These are phyloP conservation scores for Andrena dorsata DNA, from an alignment of 2,888 invertebrate genomes.

Conservation along the genomic window DNA sequence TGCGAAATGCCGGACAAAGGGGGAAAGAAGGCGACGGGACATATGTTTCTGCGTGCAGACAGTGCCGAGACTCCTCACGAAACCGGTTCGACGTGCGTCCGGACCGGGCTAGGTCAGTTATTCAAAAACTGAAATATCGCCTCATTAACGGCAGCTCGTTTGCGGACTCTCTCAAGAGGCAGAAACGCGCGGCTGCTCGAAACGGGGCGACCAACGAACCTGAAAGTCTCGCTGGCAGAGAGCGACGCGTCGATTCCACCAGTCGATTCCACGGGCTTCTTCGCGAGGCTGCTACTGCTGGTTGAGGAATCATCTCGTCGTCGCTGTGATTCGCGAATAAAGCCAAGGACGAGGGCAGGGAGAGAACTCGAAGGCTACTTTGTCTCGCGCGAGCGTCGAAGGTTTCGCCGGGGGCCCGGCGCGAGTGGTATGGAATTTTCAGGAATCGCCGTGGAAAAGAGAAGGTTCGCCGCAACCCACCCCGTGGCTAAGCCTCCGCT, in stretches of 20 bases:
- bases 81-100: slow-evolving; percentile 78
- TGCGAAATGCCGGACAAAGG: slow-evolving; percentile 19
- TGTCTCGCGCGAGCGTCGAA: slow-evolving; percentile 19
- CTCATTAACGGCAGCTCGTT: slow-evolving; percentile 75
- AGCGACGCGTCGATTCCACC: too few species aligned
- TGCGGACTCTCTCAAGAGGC: slow-evolving; percentile 55
- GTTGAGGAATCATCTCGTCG: slow-evolving; percentile 1
- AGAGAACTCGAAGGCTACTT: slow-evolving; percentile 18
- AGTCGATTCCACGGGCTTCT: too few species aligned
- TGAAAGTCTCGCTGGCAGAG: too few species aligned
- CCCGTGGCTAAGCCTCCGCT: too few species aligned
- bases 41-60: slow-evolving; percentile 70
- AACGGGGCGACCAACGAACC: too few species aligned
- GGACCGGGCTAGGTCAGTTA: slow-evolving; percentile 79
- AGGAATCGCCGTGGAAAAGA: slow-evolving; percentile 18
- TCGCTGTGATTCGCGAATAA: slow-evolving; percentile 7
- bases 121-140: slow-evolving; percentile 78
- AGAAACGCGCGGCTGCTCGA: neutral
- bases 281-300: too few species aligned
- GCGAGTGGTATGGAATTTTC: slow-evolving; percentile 29
- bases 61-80: slow-evolving; percentile 66
- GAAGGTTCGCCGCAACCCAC: slow-evolving; percentile 17
- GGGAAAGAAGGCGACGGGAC: slow-evolving; percentile 50
- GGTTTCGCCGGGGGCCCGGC: neutral
- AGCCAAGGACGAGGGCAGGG: slow-evolving; percentile 24